Percentiles rank a stretch among this genome's conserved stretches.
phyloP scores from a whole-genome alignment of 2,797 vertebrate species.

The Enteromius fasciolatus region DNA sequence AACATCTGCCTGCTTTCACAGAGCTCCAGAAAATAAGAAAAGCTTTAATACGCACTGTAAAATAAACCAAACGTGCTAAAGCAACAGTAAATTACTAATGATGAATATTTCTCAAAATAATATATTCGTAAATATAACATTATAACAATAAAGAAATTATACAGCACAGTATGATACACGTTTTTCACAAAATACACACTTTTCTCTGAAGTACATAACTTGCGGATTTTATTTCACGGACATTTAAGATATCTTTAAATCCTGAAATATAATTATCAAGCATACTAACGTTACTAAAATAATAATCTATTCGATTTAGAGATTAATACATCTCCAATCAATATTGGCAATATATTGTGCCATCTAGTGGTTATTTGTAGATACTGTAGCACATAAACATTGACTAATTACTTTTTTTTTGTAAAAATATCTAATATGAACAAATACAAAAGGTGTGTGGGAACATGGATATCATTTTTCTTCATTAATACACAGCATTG shows the following conservation, averaged over 20 bases:
- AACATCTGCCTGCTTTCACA: slow-evolving; percentile 63
- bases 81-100: background rate
- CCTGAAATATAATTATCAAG: background rate
- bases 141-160: background rate
- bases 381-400: background rate
- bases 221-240: background rate
- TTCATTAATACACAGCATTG: too few species aligned
- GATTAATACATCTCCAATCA: background rate
- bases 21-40: background rate
- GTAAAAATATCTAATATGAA: too few species aligned
- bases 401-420: background rate
- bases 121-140: background rate
- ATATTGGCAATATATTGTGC: background rate
- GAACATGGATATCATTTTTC: too few species aligned
- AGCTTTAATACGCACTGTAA: background rate
- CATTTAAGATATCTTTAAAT: background rate
- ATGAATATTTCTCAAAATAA: background rate
- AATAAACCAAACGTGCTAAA: background rate
- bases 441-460: too few species aligned
- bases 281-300: background rate
- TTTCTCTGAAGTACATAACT: background rate
- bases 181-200: background rate
- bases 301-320: background rate
- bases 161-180: background rate
- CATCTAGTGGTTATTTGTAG: slow-evolving; percentile 4